Percentiles rank a stretch among this genome's conserved stretches.
These are phyloP conservation scores for Euphydryas editha DNA, from an alignment of 2,888 invertebrate species.

Conservation along the genomic window DNA sequence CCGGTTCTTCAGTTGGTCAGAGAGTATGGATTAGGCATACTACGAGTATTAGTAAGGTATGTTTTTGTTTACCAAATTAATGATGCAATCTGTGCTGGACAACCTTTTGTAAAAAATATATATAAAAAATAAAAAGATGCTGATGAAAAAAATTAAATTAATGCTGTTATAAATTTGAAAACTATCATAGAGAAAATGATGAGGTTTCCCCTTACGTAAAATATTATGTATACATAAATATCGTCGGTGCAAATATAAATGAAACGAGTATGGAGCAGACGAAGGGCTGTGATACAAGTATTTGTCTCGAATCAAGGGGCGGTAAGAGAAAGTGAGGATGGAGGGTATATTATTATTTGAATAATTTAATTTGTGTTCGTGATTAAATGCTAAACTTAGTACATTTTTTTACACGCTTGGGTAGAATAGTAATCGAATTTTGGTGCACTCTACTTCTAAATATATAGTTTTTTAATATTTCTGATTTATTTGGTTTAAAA, in stretches of 20 bases:
- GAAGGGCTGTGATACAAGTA: conserved; percentile 50
- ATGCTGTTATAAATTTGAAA: conserved; percentile 2
- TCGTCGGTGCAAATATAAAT: conserved; percentile 50
- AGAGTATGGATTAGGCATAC: too few relatives aligned
- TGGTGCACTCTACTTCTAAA: not conserved
- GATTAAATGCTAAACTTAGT: conserved; percentile 24
- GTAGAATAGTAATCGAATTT: too few relatives aligned
- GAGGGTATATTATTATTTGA: conserved; percentile 39
- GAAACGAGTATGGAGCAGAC: conserved; percentile 45
- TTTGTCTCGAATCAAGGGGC: conserved; percentile 47
- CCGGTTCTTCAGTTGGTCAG: too few relatives aligned
- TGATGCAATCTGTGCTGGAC: too few relatives aligned
- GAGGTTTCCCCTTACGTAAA: conserved; percentile 35
- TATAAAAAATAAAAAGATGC: not conserved
- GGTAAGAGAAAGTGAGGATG: conserved; percentile 34
- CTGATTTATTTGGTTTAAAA: too few relatives aligned
- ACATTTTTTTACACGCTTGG: not conserved
- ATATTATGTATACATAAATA: conserved; percentile 37
- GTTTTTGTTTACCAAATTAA: too few relatives aligned
- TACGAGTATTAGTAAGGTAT: too few relatives aligned
- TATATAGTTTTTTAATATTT: too few relatives aligned
- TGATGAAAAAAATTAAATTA: not conserved
- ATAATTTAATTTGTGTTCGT: conserved; percentile 36
- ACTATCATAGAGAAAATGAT: conserved; percentile 36
- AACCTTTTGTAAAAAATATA: too few relatives aligned